Conservation (phyloP, 2,888 invertebrate species). For the Brenthis ino region DNA sequence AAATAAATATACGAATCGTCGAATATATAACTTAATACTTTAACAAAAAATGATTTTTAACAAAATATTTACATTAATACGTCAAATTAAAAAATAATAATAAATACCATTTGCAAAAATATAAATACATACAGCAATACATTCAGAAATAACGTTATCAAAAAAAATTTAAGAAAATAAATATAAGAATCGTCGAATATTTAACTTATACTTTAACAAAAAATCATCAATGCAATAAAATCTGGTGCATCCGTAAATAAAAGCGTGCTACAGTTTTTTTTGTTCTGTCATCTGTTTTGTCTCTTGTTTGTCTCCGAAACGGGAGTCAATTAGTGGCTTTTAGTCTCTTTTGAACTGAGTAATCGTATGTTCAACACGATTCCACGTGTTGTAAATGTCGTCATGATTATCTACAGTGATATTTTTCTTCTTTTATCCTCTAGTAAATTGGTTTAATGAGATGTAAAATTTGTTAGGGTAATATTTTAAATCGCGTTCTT, state of each 20-base stretch:
- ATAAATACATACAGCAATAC: no score
- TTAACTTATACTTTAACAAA: conserved; percentile 1
- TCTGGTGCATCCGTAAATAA: conserved; percentile 30
- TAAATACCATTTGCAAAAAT: no score
- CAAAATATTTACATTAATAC: no score
- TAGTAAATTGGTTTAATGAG: conserved; percentile 30
- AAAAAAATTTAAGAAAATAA: no score
- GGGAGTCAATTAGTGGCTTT: conserved; percentile 54
- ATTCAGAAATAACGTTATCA: no score
- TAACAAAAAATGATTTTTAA: neutral
- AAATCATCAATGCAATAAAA: conserved; percentile 14
- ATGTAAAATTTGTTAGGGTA: conserved; percentile 40
- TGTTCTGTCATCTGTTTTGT: conserved; percentile 48
- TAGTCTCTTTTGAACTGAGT: conserved; percentile 35
- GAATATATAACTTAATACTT: neutral
- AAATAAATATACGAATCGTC: no score
- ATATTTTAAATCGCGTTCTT: conserved; percentile 11
- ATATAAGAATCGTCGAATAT: no score
- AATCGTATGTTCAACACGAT: conserved; percentile 50
- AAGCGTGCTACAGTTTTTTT: conserved; percentile 47
- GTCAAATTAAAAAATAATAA: no score
- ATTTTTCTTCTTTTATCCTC: conserved; percentile 27
- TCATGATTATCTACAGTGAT: conserved; percentile 44
- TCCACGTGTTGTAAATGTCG: conserved; percentile 47
- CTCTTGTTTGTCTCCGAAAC: conserved; percentile 51